These are phyloP conservation scores for Saguinus imperator DNA, from an alignment of 2,113 vertebrate genomes.

Conservation along the genomic window DNA sequence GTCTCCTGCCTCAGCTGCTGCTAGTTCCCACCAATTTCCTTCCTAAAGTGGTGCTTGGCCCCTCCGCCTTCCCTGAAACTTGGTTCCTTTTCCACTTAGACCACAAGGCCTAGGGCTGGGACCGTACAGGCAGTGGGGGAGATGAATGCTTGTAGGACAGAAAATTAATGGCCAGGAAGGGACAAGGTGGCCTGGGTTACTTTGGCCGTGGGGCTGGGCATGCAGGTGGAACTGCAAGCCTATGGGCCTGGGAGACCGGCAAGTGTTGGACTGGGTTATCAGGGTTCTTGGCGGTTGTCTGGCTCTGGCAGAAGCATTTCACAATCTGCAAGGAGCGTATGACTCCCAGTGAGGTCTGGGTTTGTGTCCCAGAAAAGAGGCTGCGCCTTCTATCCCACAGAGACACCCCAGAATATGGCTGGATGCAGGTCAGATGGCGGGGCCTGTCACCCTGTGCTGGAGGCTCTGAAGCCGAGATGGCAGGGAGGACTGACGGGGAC, in stretches of 20 bases:
- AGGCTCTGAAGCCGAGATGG: background rate
- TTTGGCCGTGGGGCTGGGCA: background rate
- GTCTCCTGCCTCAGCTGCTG: background rate
- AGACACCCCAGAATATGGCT: background rate
- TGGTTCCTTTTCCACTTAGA: background rate
- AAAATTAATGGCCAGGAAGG: background rate
- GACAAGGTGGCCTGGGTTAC: too few relatives aligned
- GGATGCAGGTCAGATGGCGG: background rate
- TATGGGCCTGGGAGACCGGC: background rate
- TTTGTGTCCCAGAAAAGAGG: background rate
- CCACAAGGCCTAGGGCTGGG: background rate
- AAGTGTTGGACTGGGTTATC: background rate
- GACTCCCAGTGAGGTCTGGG: background rate
- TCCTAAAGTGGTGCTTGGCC: background rate
- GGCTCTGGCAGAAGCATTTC: background rate
- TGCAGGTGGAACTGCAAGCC: fast-evolving
- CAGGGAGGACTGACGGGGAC: background rate
- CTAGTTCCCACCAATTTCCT: background rate
- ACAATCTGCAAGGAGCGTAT: background rate
- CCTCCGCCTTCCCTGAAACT: too few relatives aligned
- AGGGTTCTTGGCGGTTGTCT: background rate
- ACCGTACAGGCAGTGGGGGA: too few relatives aligned
- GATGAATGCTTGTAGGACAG: background rate
- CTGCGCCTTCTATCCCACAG: fast-evolving
- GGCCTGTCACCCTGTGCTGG: fast-evolving